Evolutionary conservation across 2,888 invertebrate species (phyloP).

Genomic region (Meiosimyza decipiens): DNA sequence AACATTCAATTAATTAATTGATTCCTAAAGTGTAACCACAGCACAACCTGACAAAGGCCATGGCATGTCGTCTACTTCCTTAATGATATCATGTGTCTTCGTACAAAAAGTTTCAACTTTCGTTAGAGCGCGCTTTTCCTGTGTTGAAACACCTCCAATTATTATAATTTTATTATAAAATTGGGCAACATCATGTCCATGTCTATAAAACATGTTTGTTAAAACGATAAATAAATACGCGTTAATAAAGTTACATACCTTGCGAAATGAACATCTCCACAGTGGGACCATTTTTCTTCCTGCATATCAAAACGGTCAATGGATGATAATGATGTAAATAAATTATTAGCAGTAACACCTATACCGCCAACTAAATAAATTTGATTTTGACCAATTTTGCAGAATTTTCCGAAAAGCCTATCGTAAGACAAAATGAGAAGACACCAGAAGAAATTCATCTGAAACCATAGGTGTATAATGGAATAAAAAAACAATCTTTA

Average conservation of each 20-base stretch:
- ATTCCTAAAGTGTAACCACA: constrained; percentile 42
- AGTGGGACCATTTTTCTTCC: constrained; percentile 48
- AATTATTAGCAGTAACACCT: constrained; percentile 53
- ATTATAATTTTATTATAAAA: constrained; percentile 52
- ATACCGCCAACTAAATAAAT: constrained; percentile 78
- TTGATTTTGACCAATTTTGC: constrained; percentile 70
- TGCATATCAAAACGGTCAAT: constrained; percentile 49
- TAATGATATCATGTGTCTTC: constrained; percentile 72
- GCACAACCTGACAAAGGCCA: constrained; percentile 72
- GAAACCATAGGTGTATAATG: no score
- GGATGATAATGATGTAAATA: constrained; percentile 49
- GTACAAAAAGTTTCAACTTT: constrained; percentile 77
- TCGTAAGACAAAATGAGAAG: not conserved
- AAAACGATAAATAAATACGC: no score
- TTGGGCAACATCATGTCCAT: constrained; percentile 52
- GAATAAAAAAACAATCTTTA: no score
- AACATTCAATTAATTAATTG: not conserved
- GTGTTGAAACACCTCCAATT: constrained; percentile 54
- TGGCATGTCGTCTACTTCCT: constrained; percentile 73
- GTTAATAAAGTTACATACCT: constrained; percentile 41
- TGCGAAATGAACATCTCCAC: constrained; percentile 48
- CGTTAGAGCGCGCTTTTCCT: constrained; percentile 68
- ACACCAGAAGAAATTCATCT: no score
- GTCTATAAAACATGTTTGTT: constrained; percentile 42
- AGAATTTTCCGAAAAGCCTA: constrained; percentile 68